Base-by-base conservation (phyloP, 1,140 invertebrate genomes). In the Diprion similis region DNA sequence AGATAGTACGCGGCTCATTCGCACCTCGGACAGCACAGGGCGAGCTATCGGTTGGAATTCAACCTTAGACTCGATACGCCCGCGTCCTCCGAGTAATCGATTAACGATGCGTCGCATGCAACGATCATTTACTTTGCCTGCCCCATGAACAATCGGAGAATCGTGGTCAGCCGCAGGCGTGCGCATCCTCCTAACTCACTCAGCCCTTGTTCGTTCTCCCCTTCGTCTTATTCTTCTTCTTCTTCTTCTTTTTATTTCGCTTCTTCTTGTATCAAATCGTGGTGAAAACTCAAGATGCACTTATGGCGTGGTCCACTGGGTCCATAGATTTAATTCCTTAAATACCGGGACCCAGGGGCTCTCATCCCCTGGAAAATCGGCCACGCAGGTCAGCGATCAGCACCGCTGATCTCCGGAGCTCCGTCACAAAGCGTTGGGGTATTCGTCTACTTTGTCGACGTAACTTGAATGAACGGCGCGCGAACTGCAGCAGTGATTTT, bases 271-370 rank as follows among this genome's bases (percentile, higher is more conserved):
- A 59, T 13, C 51, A 59, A 59, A 9, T 59, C 51, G 51, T 9
- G 51, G 11, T 17, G n/a, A 59, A 59, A 59, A 59, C 51, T 59
- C 51, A 59, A 59, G 51, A 59, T 59, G 51, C 51, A 59, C 51
- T 59, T 11, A 59, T 4, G 51, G 51, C 11, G 11, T 8, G 51
- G 51, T 59, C 51, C 8, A 59, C 3, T 59, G 51, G 11, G 11
- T 59, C n/a, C 51, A 59, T 9, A 59, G 11, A 59, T 59, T 59
- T 17, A 59, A 17, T 59, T 59, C 51, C 51, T 17, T 59, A 59
- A 59, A 59, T 9, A 17, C 11, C n/a, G 11, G 51, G 51, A 59
- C 11, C 11, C 51, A 59, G 51, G 11, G 51, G 51, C n/a, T 15
- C 11, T 59, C 51, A 59, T 59, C 9, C n/a, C n/a, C 9, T 4